These are phyloP conservation scores for Panagrolaimus sp. DNA, from an alignment of 1,140 invertebrate genomes.

Conservation along the genomic window DNA sequence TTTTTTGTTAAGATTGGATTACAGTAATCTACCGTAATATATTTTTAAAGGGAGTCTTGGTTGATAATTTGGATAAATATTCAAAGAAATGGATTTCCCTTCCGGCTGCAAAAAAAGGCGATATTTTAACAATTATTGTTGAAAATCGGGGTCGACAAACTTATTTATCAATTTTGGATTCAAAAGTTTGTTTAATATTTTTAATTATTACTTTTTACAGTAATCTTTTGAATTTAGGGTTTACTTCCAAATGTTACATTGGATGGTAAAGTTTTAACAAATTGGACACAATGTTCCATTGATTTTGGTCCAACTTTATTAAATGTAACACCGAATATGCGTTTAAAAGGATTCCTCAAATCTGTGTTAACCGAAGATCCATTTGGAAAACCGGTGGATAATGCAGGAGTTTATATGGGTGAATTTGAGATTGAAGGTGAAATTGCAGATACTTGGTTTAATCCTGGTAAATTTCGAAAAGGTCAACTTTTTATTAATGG, in stretches of 20 bases:
- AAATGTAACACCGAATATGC: neutral
- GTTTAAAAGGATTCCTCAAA: no score
- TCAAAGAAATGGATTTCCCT: neutral
- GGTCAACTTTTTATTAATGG: conserved; percentile 31
- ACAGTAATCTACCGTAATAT: neutral
- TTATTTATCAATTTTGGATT: neutral
- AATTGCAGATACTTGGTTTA: conserved; percentile 28
- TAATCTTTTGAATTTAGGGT: conserved; percentile 11
- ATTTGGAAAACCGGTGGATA: no score
- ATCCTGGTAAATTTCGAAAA: conserved; percentile 28
- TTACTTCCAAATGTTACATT: conserved; percentile 21
- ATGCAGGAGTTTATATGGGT: conserved; percentile 23
- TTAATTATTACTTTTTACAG: no score
- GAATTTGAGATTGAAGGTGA: conserved; percentile 22
- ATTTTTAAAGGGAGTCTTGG: conserved; percentile 20
- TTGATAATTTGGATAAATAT: neutral
- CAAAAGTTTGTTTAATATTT: no score
- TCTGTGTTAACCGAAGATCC: no score
- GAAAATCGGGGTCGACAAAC: conserved; percentile 27
- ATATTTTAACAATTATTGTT: conserved; percentile 18
- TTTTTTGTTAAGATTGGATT: neutral
- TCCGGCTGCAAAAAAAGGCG: neutral
- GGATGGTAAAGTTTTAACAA: conserved; percentile 25
- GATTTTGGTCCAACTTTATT: conserved; percentile 1
- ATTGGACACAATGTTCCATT: conserved; percentile 35